These are phyloP conservation scores for Aphyosemion australe DNA, from an alignment of 2,113 vertebrate species.

Conservation along the genomic window DNA sequence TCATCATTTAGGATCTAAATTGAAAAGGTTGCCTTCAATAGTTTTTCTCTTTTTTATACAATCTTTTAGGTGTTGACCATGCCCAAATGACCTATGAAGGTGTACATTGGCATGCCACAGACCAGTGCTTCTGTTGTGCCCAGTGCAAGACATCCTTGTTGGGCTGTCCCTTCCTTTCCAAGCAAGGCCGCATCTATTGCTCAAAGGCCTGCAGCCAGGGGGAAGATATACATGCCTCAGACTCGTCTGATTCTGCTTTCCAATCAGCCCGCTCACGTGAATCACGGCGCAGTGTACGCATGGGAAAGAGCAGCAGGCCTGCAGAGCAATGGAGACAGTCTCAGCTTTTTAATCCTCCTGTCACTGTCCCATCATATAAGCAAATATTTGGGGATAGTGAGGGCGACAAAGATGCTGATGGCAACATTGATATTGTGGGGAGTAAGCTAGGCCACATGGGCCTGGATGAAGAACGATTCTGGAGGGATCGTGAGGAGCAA, in stretches of 20 bases:
- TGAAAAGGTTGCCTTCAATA: not conserved
- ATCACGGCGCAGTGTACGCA: conserved; percentile 87
- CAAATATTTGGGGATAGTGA: conserved; percentile 72
- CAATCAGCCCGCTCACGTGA: conserved; percentile 92
- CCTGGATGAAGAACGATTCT: conserved; percentile 86
- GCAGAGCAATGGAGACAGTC: conserved; percentile 90
- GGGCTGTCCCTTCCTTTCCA: conserved; percentile 95
- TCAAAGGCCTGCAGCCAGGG: conserved; percentile 94
- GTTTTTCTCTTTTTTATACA: not conserved
- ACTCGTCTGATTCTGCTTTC: conserved; percentile 93
- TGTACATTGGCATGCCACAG: conserved; percentile 95
- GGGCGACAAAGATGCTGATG: conserved; percentile 40
- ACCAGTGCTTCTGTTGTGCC: conserved; percentile 93
- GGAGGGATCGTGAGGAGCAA: conserved; percentile 88
- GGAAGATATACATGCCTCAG: conserved; percentile 89
- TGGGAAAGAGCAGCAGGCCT: conserved; percentile 91
- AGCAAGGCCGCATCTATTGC: conserved; percentile 93
- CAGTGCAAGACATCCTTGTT: conserved; percentile 92
- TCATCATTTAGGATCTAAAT: not conserved
- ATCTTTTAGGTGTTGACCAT: conserved; percentile 88
- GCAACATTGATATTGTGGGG: conserved; percentile 85
- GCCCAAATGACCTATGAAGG: conserved; percentile 98
- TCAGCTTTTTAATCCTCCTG: conserved; percentile 75
- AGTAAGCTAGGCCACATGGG: conserved; percentile 85
- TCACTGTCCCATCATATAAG: conserved; percentile 59